phyloP scores from a whole-genome alignment of 2,113 vertebrate genomes.

The Lipotes vexillifer region DNA sequence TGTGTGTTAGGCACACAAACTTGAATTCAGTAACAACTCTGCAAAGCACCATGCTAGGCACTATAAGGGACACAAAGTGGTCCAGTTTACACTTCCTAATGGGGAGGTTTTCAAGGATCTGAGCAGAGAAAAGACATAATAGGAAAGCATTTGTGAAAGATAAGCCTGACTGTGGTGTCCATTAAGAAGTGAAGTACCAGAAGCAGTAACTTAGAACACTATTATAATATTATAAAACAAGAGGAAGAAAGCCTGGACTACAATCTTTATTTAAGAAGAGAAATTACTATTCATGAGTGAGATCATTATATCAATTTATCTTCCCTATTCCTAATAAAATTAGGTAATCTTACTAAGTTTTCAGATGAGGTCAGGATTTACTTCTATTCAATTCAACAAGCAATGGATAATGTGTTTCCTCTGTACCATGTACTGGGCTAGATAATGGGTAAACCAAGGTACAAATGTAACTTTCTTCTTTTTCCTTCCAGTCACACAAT shows the following conservation, averaged over 20 bases:
- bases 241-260: background rate
- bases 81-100: background rate
- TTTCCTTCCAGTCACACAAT: background rate
- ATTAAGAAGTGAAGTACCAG: background rate
- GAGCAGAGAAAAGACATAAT: background rate
- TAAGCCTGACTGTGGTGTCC: background rate
- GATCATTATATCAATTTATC: background rate
- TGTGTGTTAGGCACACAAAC: background rate
- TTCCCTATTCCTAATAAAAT: constrained; percentile 17
- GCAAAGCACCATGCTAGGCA: background rate
- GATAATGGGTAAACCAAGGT: background rate
- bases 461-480: background rate
- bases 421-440: background rate
- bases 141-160: constrained; percentile 9
- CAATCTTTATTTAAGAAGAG: constrained; percentile 7
- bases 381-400: background rate
- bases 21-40: background rate
- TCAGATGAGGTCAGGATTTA: background rate
- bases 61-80: background rate
- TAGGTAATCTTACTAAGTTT: constrained; percentile 14
- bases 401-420: background rate
- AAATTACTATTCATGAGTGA: constrained; percentile 21
- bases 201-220: background rate
- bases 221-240: background rate
- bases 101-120: background rate